These are phyloP conservation scores for Halocaridina rubra DNA, from an alignment of 2,888 invertebrate species.

Conservation along the genomic window DNA sequence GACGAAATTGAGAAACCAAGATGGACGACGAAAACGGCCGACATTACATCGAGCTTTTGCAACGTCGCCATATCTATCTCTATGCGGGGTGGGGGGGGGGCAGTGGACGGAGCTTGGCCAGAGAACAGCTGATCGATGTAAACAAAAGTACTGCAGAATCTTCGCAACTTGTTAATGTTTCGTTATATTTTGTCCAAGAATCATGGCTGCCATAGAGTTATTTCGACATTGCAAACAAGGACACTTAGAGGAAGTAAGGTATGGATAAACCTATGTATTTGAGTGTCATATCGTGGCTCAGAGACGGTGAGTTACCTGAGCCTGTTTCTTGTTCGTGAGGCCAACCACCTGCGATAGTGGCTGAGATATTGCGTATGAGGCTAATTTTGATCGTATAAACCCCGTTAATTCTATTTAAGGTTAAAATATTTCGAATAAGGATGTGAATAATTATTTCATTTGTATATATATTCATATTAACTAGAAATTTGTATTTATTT, in stretches of 20 bases:
- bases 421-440: no score
- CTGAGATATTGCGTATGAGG: neutral
- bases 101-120: neutral
- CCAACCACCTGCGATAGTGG: neutral
- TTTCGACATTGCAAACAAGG: constrained; percentile 40
- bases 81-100: no score
- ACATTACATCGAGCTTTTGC: no score
- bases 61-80: no score
- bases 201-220: constrained; percentile 26
- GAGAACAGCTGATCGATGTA: neutral
- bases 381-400: neutral
- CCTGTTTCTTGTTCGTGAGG: neutral
- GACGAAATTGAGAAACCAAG: no score
- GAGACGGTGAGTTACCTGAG: neutral
- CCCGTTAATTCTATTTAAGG: no score
- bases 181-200: neutral
- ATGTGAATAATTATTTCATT: no score
- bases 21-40: no score
- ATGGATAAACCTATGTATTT: neutral
- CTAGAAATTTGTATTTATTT: no score
- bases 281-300: neutral
- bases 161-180: neutral
- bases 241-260: constrained; percentile 41
- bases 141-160: neutral
- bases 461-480: no score